Evolutionary conservation across 2,888 invertebrate species (phyloP).

Genomic region (Cheilosia grossa): DNA sequence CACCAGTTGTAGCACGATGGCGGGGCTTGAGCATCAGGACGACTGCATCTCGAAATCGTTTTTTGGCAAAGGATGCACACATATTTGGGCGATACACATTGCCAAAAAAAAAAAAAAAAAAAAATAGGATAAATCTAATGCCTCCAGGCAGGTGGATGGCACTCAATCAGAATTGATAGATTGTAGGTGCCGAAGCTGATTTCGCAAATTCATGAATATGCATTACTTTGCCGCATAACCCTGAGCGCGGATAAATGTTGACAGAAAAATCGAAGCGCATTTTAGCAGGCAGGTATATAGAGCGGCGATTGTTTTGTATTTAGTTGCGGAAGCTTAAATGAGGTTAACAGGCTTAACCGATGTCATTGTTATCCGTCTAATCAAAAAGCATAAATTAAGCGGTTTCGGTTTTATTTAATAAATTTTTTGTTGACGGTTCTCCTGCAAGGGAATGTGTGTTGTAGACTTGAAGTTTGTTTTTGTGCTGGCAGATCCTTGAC

Average conservation of each 20-base stretch:
- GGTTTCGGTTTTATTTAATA: no score
- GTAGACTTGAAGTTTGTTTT: no score
- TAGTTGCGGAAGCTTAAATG: constrained; percentile 1
- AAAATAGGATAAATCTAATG: constrained; percentile 66
- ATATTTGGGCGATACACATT: constrained; percentile 28
- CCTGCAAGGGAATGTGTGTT: no score
- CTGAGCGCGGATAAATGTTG: constrained; percentile 30
- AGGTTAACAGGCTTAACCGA: not conserved
- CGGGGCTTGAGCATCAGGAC: not conserved
- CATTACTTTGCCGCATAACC: constrained; percentile 46
- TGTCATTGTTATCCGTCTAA: not conserved
- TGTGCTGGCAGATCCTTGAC: no score
- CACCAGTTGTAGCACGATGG: not conserved
- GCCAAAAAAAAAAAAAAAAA: not conserved
- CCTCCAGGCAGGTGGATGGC: constrained; percentile 67
- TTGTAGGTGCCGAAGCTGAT: constrained; percentile 72
- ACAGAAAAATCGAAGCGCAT: not conserved
- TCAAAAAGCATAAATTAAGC: no score
- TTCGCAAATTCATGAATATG: constrained; percentile 71
- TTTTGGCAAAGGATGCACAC: constrained; percentile 26
- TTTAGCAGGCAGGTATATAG: not conserved
- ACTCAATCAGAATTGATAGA: constrained; percentile 74
- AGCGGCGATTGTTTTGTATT: not conserved
- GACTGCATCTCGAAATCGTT: constrained; percentile 20
- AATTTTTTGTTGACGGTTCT: no score